Evolutionary conservation across 2,888 invertebrate genomes (phyloP).

Genomic region (Lymantria dispar): DNA sequence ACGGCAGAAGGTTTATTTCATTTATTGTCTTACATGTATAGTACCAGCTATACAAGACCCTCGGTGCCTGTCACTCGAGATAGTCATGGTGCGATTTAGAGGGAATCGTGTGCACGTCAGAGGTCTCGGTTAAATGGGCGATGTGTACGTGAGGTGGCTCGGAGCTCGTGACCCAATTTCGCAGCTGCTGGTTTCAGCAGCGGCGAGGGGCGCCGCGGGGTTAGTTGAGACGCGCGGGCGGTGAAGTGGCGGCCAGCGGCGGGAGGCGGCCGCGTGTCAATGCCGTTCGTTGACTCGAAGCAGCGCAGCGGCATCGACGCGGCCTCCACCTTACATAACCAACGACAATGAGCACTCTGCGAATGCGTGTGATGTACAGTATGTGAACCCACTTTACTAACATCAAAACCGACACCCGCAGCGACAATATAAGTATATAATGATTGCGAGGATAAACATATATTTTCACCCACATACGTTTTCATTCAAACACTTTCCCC

Average conservation of each 20-base stretch:
- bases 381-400: slow-evolving; percentile 29
- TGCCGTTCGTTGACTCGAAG: slow-evolving; percentile 81
- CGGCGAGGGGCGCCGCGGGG: slow-evolving; percentile 55
- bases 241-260: slow-evolving; percentile 42
- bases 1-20: slow-evolving; percentile 66
- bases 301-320: slow-evolving; percentile 73
- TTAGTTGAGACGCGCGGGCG: slow-evolving; percentile 36
- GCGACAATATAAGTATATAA: not conserved
- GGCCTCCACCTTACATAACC: slow-evolving; percentile 82
- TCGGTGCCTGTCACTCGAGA: slow-evolving; percentile 20
- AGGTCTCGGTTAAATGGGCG: slow-evolving; percentile 58
- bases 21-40: slow-evolving; percentile 58
- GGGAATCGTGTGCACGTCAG: slow-evolving; percentile 42
- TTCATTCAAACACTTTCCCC: not conserved
- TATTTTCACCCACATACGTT: not conserved
- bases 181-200: slow-evolving; percentile 82
- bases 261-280: slow-evolving; percentile 74
- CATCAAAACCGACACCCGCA: slow-evolving; percentile 11
- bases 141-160: slow-evolving; percentile 65
- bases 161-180: slow-evolving; percentile 80
- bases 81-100: slow-evolving; percentile 14
- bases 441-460: not conserved
- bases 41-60: slow-evolving; percentile 43
- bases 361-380: slow-evolving; percentile 70
- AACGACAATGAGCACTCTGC: slow-evolving; percentile 72